A percentile compares a stretch with the other conserved stretches of the same genome.
Evolutionary conservation across 2,113 vertebrate genomes (phyloP).

Genomic region (Chinchilla lanigera): DNA sequence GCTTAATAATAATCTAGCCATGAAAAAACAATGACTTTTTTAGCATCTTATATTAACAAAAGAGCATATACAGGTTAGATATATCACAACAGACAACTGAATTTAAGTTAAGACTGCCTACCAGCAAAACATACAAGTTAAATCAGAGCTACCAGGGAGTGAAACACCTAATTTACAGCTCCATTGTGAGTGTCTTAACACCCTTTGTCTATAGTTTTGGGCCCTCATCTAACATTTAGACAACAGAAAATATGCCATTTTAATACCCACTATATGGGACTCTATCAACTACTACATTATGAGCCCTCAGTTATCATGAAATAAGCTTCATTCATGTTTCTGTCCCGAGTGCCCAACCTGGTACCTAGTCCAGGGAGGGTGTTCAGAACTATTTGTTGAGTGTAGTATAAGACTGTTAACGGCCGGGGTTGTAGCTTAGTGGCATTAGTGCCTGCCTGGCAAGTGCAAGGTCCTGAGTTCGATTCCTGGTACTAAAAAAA

Average conservation of each 20-base stretch:
- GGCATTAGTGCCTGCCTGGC: too few species aligned
- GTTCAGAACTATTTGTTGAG: conserved; percentile 31
- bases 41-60: not conserved
- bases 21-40: not conserved
- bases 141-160: not conserved
- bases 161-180: not conserved
- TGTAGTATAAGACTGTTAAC: not conserved
- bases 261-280: not conserved
- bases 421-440: too few species aligned
- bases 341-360: not conserved
- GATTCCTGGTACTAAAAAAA: too few species aligned
- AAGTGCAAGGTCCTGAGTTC: too few species aligned
- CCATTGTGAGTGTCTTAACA: not conserved
- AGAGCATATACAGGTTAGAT: not conserved
- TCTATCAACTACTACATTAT: not conserved
- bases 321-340: conserved; percentile 17
- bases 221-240: conserved; percentile 37
- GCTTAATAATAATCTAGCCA: not conserved
- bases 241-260: not conserved
- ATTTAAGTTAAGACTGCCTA: not conserved
- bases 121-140: not conserved
- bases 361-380: not conserved
- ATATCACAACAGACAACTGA: not conserved
- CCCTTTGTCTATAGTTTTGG: conserved; percentile 17
- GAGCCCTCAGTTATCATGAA: conserved; percentile 14